Conservation (phyloP, 2,888 invertebrate genomes). For the Caenorhabditis sulstoni region DNA sequence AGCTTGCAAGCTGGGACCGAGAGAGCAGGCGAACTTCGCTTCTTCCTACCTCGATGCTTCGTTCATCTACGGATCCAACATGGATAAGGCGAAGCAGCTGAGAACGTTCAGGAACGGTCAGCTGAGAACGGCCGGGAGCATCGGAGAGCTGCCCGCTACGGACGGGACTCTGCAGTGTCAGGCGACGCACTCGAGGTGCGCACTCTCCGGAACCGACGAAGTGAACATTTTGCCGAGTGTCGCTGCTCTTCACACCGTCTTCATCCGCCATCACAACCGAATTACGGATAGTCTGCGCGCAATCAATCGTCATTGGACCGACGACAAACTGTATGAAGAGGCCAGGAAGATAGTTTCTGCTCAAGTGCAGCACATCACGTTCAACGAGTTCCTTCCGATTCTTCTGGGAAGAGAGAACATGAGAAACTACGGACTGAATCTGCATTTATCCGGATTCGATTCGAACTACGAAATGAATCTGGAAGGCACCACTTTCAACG, state of each 20-base stretch:
- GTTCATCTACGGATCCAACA: slow-evolving; percentile 92
- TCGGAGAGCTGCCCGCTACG: slow-evolving; percentile 68
- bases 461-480: slow-evolving; percentile 85
- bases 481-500: slow-evolving; percentile 85
- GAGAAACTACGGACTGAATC: slow-evolving; percentile 87
- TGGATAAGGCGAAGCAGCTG: slow-evolving; percentile 87
- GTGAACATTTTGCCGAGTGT: slow-evolving; percentile 78
- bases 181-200: slow-evolving; percentile 62
- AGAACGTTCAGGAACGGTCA: slow-evolving; percentile 87
- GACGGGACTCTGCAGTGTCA: slow-evolving; percentile 66
- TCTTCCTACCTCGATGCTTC: slow-evolving; percentile 89
- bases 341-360: slow-evolving; percentile 82
- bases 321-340: slow-evolving; percentile 81
- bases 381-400: slow-evolving; percentile 81
- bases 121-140: slow-evolving; percentile 69
- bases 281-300: slow-evolving; percentile 72
- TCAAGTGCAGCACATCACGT: slow-evolving; percentile 84
- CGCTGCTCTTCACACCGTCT: slow-evolving; percentile 78
- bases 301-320: slow-evolving; percentile 79
- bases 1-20: slow-evolving; percentile 76
- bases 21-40: slow-evolving; percentile 95
- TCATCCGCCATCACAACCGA: slow-evolving; percentile 79
- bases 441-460: slow-evolving; percentile 84
- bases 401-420: slow-evolving; percentile 76
- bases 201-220: slow-evolving; percentile 72